Base-by-base conservation (phyloP, 2,888 invertebrate species). In the Zhuqinia jingwanae region DNA sequence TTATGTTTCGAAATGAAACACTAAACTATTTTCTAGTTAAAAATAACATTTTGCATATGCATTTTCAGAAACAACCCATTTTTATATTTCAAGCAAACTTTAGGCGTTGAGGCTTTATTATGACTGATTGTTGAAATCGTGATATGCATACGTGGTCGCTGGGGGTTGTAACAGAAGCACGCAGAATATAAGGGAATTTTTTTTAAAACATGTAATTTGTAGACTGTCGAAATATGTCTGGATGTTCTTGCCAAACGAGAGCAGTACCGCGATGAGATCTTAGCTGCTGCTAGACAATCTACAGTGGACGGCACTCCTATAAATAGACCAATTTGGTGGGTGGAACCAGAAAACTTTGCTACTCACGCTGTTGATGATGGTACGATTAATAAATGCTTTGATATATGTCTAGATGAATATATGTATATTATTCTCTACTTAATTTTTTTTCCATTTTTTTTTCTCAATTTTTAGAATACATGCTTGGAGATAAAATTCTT, bases 271-370 rank as follows among this genome's bases (percentile, higher is more conserved):
- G 81, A 87, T 17, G 65, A 77, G 15, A 93, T 94, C 53, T 95
- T 97, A 83, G 93, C 94, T 89, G 92, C 93, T 2, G 94, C 95
- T 0, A 91, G 94, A 75, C 92, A 93, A 5, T 93, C 95, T 0
- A 94, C 95, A 0, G 89, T 91, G 1, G 93, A 94, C 0, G 96
- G 96, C 13, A 93, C 94, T 1, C 97, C 96, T 0, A 94, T 96
- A 13, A 96, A 96, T 92, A 93, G 95, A 1, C 97, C 97, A 0
- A 93, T 97, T 50, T 97, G 97, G 97, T 97, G 97, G 97, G 92
- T 95, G 0, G 95, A 95, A 90, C 96, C 97, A 0, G 92, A 92
- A 0, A 95, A 97, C 91, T 91, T 92, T 27, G 93, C 93, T 20
- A 95, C 96, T 0, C 92, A 92, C 45, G 92, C 91, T 17, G 92